These are phyloP conservation scores for Romanogobio albipinnatus DNA, from an alignment of 2,113 vertebrate species.

Conservation along the genomic window DNA sequence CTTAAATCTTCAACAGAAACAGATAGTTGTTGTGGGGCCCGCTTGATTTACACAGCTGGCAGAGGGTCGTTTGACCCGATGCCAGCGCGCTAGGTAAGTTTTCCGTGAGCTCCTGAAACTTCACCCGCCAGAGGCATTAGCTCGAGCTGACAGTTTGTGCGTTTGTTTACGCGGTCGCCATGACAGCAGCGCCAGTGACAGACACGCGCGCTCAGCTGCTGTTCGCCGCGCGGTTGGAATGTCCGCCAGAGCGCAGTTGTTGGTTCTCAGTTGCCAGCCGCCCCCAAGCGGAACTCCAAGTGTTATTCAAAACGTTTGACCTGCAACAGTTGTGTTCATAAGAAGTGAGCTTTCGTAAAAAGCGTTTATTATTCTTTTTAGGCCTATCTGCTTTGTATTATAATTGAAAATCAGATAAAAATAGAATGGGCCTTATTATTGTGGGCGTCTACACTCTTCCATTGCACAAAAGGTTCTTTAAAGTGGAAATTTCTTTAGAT, in stretches of 20 bases:
- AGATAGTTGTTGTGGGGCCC: slow-evolving; percentile 59
- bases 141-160: slow-evolving; percentile 78
- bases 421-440: not conserved
- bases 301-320: slow-evolving; percentile 10
- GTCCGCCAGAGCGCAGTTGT: slow-evolving; percentile 84
- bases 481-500: too few relatives aligned
- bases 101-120: slow-evolving; percentile 74
- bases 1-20: slow-evolving; percentile 29
- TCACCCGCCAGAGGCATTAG: slow-evolving; percentile 72
- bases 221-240: slow-evolving; percentile 77
- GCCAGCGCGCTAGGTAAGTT: slow-evolving; percentile 69
- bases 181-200: slow-evolving; percentile 76
- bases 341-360: not conserved
- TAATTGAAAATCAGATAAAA: not conserved
- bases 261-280: slow-evolving; percentile 73
- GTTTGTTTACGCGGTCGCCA: slow-evolving; percentile 81
- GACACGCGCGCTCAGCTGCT: slow-evolving; percentile 84
- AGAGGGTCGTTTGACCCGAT: slow-evolving; percentile 63
- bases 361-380: not conserved
- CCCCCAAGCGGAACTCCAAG: slow-evolving; percentile 33
- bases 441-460: not conserved
- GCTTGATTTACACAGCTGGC: slow-evolving; percentile 68
- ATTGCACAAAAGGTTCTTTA: too few relatives aligned
- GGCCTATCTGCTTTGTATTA: not conserved
- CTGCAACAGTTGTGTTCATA: not conserved